A percentile compares a stretch with the other conserved stretches of the same genome.
phyloP scores from a whole-genome alignment of 2,113 vertebrate genomes.

The Lycaon pictus region DNA sequence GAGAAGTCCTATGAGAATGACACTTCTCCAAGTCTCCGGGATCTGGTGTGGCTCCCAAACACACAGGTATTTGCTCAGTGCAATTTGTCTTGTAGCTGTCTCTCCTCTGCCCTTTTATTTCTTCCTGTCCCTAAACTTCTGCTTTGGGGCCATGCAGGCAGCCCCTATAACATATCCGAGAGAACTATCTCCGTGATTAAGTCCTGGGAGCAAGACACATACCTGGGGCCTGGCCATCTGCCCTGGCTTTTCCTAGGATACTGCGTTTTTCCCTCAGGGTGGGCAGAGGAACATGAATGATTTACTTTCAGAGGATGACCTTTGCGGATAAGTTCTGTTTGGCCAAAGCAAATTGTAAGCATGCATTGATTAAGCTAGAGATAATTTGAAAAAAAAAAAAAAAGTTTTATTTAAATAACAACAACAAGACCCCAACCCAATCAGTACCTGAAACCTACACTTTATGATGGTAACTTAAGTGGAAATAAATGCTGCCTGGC shows the following conservation, averaged over 20 bases:
- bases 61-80: fast-evolving
- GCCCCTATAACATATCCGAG: not conserved
- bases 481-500: not conserved
- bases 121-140: not conserved
- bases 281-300: not conserved
- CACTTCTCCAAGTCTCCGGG: not conserved
- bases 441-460: not conserved
- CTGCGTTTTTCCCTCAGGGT: not conserved
- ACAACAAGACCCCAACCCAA: not conserved
- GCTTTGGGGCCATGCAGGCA: not conserved
- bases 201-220: not conserved
- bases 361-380: not conserved
- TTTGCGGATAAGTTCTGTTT: conserved; percentile 61
- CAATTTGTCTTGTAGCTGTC: not conserved
- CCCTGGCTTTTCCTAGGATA: not conserved
- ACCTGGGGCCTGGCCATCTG: not conserved
- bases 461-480: not conserved
- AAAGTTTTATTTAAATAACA: conserved; percentile 21
- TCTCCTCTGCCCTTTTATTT: not conserved
- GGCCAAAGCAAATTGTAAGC: conserved; percentile 36
- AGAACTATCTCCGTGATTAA: conserved; percentile 15
- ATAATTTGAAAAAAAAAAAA: conserved; percentile 27
- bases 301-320: not conserved
- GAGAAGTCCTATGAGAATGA: not conserved
- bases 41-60: not conserved